A percentile compares a stretch with the other conserved stretches of the same genome.
phyloP scores from a whole-genome alignment of 1,140 invertebrate species.

The Drosophila tani region DNA sequence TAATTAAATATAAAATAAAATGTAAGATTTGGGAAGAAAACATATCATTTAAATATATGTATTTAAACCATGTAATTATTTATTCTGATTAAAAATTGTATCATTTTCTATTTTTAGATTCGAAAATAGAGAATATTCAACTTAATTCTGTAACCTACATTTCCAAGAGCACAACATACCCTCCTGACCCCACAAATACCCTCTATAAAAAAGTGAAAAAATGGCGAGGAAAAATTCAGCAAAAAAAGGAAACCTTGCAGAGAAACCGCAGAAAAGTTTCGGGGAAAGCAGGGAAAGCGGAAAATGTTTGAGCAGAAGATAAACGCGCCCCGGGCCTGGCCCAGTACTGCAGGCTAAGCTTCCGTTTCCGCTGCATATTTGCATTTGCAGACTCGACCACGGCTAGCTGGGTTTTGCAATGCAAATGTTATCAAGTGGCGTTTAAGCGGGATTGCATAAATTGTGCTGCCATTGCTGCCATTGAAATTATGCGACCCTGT shows the following conservation, averaged over 20 bases:
- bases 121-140: no score
- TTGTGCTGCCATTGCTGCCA: slow-evolving; percentile 8
- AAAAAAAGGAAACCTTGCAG: neutral
- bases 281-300: slow-evolving; percentile 36
- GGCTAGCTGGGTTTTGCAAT: slow-evolving; percentile 54
- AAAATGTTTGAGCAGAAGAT: slow-evolving; percentile 73
- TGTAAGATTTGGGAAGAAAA: no score
- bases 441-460: slow-evolving; percentile 50
- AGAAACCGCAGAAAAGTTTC: slow-evolving; percentile 64
- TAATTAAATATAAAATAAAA: no score
- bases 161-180: neutral
- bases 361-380: slow-evolving; percentile 63
- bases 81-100: no score
- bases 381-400: slow-evolving; percentile 39
- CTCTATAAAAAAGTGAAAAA: slow-evolving; percentile 6
- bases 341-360: slow-evolving; percentile 60
- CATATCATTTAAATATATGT: no score
- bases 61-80: no score
- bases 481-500: slow-evolving; percentile 42
- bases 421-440: slow-evolving; percentile 73
- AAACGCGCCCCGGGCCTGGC: slow-evolving; percentile 41
- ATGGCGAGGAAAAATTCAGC: neutral
- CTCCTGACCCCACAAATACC: neutral
- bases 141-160: no score
- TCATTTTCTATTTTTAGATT: no score